Evolutionary conservation across 1,140 invertebrate genomes (phyloP), one percentile per base, ranked within the genome.

Genomic region (Heliconius congener): DNA sequence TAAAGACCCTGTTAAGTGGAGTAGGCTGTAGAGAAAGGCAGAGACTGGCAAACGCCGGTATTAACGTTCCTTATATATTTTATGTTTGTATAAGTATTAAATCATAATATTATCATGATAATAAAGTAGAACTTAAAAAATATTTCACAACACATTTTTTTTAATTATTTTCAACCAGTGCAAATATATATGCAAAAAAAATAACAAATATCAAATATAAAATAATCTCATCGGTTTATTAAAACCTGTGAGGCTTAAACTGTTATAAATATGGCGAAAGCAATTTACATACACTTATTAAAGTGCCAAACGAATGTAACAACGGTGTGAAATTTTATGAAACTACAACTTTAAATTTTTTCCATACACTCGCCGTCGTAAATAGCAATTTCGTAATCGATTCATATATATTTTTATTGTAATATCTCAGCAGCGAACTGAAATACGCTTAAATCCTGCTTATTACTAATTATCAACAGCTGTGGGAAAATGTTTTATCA

Each of bases 331-430:
- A 66, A 5, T 30, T 66, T 66, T 66, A 66, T 66, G 60, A 27
- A 66, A 66, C 60, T 11, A 66, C 60, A 30, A 66, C 60, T 27
- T 66, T 66, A 16, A 66, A 66, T 66, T 66, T 66, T 66, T 66
- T 16, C 60, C 60, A 66, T 18, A 66, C 60, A 30, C 60, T 66
- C 23, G 27, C 23, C 23, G 60, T 66, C 11, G 60, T 27, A 30
- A 66, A 66, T 66, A 27, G 9, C 11, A 66, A 66, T 66, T 30
- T 30, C 13, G 60, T 30, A 30, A 4, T 16, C 11, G 27, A 30
- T 16, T 66, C n/a, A 30, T 5, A 66, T 66, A 66, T 23, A 66
- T 13, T 16, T 66, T 30, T 27, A 27, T 66, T 66, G 11, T 27
- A 66, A 66, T 30, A 66, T 66, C 23, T 66, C 23, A 37, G 34